Evolutionary conservation across 1,140 invertebrate genomes (phyloP).

Genomic region (Aphelenchoides fujianensis): DNA sequence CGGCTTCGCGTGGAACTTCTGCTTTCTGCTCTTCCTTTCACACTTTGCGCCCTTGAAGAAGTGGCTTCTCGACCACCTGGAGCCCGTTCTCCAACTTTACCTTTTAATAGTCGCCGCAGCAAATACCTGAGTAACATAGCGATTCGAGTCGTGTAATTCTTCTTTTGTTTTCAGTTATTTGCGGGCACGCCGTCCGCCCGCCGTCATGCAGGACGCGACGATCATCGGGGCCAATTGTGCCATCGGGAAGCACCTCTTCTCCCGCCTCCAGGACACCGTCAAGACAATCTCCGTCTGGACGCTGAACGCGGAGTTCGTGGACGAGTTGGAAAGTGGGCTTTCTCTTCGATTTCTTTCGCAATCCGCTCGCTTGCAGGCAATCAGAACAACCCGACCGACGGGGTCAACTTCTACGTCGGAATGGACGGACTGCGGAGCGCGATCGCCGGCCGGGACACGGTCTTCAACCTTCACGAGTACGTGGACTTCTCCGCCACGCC

Average conservation of each 20-base stretch:
- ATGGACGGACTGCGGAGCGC: slow-evolving; percentile 5
- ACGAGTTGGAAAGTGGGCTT: slow-evolving; percentile 15
- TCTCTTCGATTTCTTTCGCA: not conserved
- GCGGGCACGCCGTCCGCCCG: no score
- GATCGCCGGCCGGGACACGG: slow-evolving; percentile 25
- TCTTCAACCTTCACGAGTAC: slow-evolving; percentile 43
- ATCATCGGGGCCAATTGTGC: slow-evolving; percentile 40
- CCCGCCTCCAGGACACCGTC: not conserved
- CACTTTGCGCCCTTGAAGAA: no score
- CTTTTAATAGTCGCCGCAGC: no score
- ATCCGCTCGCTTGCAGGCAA: no score
- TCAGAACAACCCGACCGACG: slow-evolving; percentile 10
- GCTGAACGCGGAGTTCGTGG: slow-evolving; percentile 10
- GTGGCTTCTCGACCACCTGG: no score
- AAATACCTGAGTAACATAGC: no score
- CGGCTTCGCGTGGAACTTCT: no score
- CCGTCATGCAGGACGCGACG: slow-evolving; percentile 31
- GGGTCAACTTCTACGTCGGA: slow-evolving; percentile 22
- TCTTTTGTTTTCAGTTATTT: no score
- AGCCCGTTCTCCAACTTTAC: no score
- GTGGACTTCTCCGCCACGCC: slow-evolving; percentile 37
- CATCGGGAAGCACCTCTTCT: slow-evolving; percentile 37
- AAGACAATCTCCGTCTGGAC: slow-evolving; percentile 16
- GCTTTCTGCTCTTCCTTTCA: no score
- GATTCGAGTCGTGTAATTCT: no score